Conservation (phyloP, 2,113 vertebrate species). For the Chrysemys picta region DNA sequence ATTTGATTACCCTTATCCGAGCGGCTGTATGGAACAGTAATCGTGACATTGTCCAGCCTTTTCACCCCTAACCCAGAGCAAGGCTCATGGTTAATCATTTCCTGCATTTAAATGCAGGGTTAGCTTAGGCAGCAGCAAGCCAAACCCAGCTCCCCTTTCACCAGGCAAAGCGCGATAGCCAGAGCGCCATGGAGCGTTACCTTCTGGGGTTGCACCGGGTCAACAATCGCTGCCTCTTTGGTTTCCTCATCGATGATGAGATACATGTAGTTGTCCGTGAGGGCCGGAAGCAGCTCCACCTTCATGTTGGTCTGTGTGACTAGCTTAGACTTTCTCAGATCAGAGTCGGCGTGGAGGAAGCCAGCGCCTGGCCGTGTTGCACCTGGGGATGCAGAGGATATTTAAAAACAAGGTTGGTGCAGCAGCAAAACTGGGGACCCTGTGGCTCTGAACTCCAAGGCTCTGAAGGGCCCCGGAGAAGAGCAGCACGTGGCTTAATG, state of each 20-base stretch:
- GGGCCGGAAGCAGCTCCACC: conserved; percentile 91
- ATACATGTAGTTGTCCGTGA: conserved; percentile 99
- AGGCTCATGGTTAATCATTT: neutral
- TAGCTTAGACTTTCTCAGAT: conserved; percentile 74
- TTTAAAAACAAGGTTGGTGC: neutral
- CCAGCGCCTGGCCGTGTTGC: conserved; percentile 69
- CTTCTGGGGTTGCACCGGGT: conserved; percentile 95
- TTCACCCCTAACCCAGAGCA: neutral
- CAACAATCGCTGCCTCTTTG: conserved; percentile 91
- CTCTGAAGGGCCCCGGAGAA: accelerated
- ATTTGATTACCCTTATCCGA: neutral
- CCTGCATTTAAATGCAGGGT: neutral
- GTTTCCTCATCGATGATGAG: conserved; percentile 92
- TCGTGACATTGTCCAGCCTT: neutral
- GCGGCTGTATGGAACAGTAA: neutral
- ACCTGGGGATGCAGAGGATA: conserved; percentile 70
- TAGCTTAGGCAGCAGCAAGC: neutral
- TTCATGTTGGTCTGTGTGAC: conserved; percentile 87
- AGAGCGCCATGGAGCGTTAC: conserved; percentile 50
- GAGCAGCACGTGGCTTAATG: neutral
- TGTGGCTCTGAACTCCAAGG: neutral
- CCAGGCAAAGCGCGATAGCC: accelerated
- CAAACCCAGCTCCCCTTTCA: neutral
- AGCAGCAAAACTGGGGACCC: neutral
- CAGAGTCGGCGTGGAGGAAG: conserved; percentile 60